Evolutionary conservation across 2,888 invertebrate species (phyloP).

Genomic region (Timandra comae): DNA sequence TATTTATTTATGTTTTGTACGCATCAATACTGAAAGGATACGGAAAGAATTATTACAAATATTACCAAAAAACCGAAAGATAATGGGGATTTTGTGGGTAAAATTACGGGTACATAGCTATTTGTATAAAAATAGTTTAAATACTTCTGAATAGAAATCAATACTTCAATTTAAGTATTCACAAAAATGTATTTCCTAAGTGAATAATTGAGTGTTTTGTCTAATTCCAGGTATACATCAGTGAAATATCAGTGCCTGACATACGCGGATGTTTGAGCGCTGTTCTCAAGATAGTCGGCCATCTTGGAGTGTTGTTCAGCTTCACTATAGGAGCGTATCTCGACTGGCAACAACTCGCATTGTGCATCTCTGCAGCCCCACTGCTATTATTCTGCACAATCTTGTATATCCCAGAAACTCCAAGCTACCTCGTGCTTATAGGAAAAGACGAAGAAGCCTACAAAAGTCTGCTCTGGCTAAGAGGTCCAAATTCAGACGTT

Average conservation of each 20-base stretch:
- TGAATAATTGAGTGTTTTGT: background rate
- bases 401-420: slow-evolving; percentile 91
- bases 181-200: no score
- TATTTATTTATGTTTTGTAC: no score
- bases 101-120: no score
- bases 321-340: slow-evolving; percentile 89
- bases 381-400: slow-evolving; percentile 85
- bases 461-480: slow-evolving; percentile 85
- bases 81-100: no score
- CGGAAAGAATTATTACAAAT: no score
- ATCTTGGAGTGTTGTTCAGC: slow-evolving; percentile 89
- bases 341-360: slow-evolving; percentile 90
- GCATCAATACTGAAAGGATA: no score
- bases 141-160: no score
- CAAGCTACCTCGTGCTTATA: slow-evolving; percentile 86
- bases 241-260: slow-evolving; percentile 92
- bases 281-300: slow-evolving; percentile 89
- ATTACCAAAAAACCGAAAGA: no score
- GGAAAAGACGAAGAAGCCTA: slow-evolving; percentile 82
- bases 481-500: slow-evolving; percentile 88
- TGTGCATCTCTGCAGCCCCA: slow-evolving; percentile 87
- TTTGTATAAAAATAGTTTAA: no score
- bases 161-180: no score
- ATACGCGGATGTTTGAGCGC: slow-evolving; percentile 92
- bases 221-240: slow-evolving; percentile 86